Percentiles rank a stretch among this genome's conserved stretches.
phyloP scores from a whole-genome alignment of 2,113 vertebrate genomes.

The Cephalopholis sonnerati region DNA sequence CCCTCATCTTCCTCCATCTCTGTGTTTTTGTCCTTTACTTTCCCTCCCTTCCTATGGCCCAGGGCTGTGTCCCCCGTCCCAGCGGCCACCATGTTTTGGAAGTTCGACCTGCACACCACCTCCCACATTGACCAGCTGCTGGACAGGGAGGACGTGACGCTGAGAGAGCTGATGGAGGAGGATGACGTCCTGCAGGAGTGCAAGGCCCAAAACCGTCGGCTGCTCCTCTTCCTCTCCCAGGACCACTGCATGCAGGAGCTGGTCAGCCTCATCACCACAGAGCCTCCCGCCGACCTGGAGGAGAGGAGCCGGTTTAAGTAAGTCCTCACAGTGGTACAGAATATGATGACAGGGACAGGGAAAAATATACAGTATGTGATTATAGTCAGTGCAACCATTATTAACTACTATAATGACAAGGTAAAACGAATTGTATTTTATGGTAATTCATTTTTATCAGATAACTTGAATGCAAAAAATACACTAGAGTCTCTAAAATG shows the following conservation, averaged over 20 bases:
- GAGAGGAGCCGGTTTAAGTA: constrained; percentile 98
- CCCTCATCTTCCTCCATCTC: background rate
- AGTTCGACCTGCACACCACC: constrained; percentile 96
- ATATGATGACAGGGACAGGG: background rate
- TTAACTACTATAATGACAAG: background rate
- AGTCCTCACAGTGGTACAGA: constrained; percentile 47
- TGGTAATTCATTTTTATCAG: background rate
- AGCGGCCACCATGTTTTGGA: constrained; percentile 96
- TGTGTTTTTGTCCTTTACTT: background rate
- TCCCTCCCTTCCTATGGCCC: background rate
- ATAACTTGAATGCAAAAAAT: background rate
- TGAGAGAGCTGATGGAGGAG: constrained; percentile 96
- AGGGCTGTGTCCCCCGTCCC: constrained; percentile 83
- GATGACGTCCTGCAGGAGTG: constrained; percentile 97
- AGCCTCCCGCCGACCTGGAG: constrained; percentile 92
- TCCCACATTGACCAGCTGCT: constrained; percentile 97
- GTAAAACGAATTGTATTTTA: background rate
- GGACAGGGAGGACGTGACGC: constrained; percentile 94
- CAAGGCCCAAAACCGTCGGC: constrained; percentile 95
- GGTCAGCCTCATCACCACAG: constrained; percentile 93
- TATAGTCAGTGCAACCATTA: background rate
- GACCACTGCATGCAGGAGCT: constrained; percentile 95
- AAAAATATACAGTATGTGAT: background rate
- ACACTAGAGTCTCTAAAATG: background rate
- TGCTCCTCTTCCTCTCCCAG: constrained; percentile 95